These are phyloP conservation scores for Plecturocebus donacophilus DNA, from an alignment of 2,113 vertebrate genomes.

Conservation along the genomic window DNA sequence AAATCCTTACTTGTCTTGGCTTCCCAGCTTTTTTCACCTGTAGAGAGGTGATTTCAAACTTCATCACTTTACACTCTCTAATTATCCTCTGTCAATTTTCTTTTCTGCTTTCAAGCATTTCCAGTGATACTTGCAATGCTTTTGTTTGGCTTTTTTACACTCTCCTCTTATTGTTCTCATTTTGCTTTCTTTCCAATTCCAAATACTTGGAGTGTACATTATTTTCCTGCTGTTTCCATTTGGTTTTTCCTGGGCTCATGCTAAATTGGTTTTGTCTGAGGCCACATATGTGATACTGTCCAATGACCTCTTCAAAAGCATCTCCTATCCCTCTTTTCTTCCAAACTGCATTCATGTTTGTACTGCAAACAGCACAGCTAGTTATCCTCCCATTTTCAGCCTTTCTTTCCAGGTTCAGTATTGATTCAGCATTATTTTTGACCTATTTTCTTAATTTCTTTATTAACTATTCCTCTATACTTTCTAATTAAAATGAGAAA, in stretches of 20 bases:
- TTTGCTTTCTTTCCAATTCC: neutral
- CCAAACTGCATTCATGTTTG: neutral
- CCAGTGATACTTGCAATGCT: neutral
- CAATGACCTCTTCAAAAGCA: neutral
- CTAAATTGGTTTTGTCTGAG: neutral
- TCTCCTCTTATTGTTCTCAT: neutral
- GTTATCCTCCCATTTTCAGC: neutral
- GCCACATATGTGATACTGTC: neutral
- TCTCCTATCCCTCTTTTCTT: neutral
- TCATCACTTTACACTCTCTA: neutral
- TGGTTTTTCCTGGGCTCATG: neutral
- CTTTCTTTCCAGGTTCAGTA: neutral
- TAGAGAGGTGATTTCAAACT: neutral
- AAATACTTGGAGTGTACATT: neutral
- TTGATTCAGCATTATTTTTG: neutral
- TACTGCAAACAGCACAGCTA: neutral
- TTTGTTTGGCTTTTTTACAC: neutral
- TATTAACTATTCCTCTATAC: neutral
- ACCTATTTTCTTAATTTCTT: neutral
- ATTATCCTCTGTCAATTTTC: neutral
- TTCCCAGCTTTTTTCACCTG: neutral
- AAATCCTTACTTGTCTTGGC: neutral
- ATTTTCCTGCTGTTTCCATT: neutral
- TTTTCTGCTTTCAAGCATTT: neutral
- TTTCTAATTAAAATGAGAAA: slow-evolving; percentile 40